Base-by-base conservation (phyloP, 2,113 vertebrate genomes). In the Thamnaconus septentrionalis region DNA sequence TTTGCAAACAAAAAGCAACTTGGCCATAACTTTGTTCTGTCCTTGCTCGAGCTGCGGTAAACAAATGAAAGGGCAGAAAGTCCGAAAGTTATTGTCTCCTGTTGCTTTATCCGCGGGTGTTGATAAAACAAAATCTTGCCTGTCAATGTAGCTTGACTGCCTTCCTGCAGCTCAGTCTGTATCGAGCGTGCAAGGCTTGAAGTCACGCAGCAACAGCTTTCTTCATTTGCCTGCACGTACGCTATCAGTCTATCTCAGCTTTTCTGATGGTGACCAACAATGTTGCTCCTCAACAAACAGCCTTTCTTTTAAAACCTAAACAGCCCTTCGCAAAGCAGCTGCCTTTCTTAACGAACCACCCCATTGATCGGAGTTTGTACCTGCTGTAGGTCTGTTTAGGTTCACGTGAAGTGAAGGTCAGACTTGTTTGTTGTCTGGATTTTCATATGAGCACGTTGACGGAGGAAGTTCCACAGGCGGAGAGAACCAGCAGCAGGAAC, bases 261-360 rank as follows among this genome's bases (percentile, higher is more conserved):
- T 46, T 69, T 66, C 63, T 53, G 60, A 51, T 67, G 53, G 41
- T 60, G 45, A 46, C 56, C 3, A 57, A 66, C 51, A 31, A 56
- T 76, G 64, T 67, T 66, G 47, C 42, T 55, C 31, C 53, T 39
- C 68, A 65, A 71, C 71, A 78, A 78, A 76, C 64, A 11, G 67
- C 75, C 45, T 83, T 75, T 72, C n/a, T n/a, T n/a, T n/a, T n/a
- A n/a, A n/a, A 81, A 76, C 75, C 77, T 61, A 61, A 69, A 64
- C 60, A 59, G 60, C 77, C 62, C 53, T 80, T 59, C 55, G 65
- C 52, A 61, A 61, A 76, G 58, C 61, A 4, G 31, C 47, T 5
- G 41, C 65, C 61, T 56, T 61, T 70, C 69, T 68, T 73, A 75
- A 80, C 79, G 85, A 81, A 81, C 80, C 64, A 75, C 63, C 61